These are phyloP conservation scores for Climacteris rufus DNA, from an alignment of 2,113 vertebrate species.

Conservation along the genomic window DNA sequence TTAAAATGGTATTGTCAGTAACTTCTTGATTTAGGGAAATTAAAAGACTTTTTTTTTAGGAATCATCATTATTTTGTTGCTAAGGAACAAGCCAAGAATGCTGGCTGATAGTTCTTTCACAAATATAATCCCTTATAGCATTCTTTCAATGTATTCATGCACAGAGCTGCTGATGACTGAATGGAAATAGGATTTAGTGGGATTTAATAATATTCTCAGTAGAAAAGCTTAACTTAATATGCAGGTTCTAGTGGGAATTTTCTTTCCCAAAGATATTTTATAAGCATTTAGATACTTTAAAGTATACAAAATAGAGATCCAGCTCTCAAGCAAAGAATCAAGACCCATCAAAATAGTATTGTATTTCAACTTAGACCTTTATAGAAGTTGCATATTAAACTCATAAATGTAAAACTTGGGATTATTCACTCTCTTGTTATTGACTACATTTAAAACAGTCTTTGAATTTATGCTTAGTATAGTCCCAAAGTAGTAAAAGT, in stretches of 20 bases:
- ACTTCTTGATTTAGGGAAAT: neutral
- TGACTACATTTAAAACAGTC: slow-evolving; percentile 42
- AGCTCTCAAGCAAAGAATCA: slow-evolving; percentile 3
- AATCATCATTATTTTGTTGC: neutral
- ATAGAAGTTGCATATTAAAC: neutral
- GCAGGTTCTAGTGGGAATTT: slow-evolving; percentile 48
- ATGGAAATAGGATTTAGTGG: slow-evolving; percentile 45
- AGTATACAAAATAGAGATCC: neutral
- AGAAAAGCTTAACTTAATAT: slow-evolving; percentile 48
- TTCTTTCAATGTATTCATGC: slow-evolving; percentile 12
- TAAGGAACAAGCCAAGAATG: neutral
- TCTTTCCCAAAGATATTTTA: slow-evolving; percentile 44
- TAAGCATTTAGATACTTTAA: slow-evolving; percentile 43
- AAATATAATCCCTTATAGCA: neutral
- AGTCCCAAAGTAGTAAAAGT: neutral
- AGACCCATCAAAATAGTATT: slow-evolving; percentile 29
- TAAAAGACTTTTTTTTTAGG: neutral
- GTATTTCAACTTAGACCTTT: slow-evolving; percentile 5
- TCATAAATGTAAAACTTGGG: neutral
- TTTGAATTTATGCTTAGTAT: slow-evolving; percentile 42
- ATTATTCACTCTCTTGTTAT: neutral
- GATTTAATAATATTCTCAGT: slow-evolving; percentile 58
- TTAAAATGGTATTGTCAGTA: neutral
- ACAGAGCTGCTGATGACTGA: slow-evolving; percentile 36
- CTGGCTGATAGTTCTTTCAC: neutral